Evolutionary conservation across 2,797 vertebrate genomes (phyloP).

Genomic region (Fringilla coelebs): DNA sequence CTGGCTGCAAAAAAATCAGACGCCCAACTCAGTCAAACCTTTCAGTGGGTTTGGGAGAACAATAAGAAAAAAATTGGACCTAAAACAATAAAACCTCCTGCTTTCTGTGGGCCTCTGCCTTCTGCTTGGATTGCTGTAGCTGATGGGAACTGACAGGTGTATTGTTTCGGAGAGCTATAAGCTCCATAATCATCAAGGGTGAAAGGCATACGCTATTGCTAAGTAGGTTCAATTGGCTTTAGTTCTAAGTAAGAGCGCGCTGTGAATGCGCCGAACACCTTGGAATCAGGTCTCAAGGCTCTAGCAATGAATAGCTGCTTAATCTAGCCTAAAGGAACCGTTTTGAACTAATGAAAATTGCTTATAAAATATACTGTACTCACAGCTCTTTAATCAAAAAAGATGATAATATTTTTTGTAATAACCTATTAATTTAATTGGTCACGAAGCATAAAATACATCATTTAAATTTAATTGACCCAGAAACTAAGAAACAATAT

Average conservation of each 20-base stretch:
- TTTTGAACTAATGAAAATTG: constrained; percentile 96
- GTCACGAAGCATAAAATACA: constrained; percentile 97
- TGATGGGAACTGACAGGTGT: constrained; percentile 97
- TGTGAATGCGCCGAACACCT: constrained; percentile 90
- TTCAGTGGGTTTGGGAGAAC: constrained; percentile 83
- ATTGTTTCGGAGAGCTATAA: constrained; percentile 97
- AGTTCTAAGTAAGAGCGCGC: constrained; percentile 94
- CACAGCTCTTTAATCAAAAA: constrained; percentile 98
- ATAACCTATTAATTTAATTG: constrained; percentile 99
- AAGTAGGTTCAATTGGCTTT: constrained; percentile 98
- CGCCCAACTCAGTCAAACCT: constrained; percentile 75
- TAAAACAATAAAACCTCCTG: constrained; percentile 86
- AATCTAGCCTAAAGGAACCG: constrained; percentile 96
- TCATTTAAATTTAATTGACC: constrained; percentile 99
- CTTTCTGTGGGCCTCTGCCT: constrained; percentile 86
- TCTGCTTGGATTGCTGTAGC: constrained; percentile 92
- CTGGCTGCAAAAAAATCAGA: constrained; percentile 73
- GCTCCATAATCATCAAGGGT: constrained; percentile 92
- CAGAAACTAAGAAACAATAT: constrained; percentile 97
- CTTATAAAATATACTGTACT: constrained; percentile 99
- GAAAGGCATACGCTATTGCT: constrained; percentile 91
- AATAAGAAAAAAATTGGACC: constrained; percentile 85
- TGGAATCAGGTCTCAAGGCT: constrained; percentile 87
- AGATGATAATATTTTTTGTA: constrained; percentile 88
- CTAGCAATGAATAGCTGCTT: constrained; percentile 90